A percentile compares a stretch with the other conserved stretches of the same genome.
Evolutionary conservation across 1,140 invertebrate species (phyloP).

Genomic region (Drosophila nannoptera): DNA sequence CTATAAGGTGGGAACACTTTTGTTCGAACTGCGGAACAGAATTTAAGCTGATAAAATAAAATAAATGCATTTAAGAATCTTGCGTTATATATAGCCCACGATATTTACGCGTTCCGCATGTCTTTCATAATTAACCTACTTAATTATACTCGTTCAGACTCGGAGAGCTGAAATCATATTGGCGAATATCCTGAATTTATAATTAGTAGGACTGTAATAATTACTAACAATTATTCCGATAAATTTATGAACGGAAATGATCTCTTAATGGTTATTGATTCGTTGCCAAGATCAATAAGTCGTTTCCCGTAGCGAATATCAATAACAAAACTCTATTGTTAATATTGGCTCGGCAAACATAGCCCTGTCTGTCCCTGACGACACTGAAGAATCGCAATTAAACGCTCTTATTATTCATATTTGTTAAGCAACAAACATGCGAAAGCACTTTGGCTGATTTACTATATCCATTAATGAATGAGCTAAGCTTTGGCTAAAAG

Average conservation of each 20-base stretch:
- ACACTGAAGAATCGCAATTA: slow-evolving; percentile 53
- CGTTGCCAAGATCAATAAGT: slow-evolving; percentile 25
- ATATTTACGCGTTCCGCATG: too few relatives aligned
- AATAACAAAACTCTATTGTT: slow-evolving; percentile 16
- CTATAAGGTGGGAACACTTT: too few relatives aligned
- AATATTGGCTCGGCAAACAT: slow-evolving; percentile 55
- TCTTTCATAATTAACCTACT: too few relatives aligned
- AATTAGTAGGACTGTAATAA: too few relatives aligned
- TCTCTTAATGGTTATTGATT: slow-evolving; percentile 22
- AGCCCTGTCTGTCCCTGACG: slow-evolving; percentile 9
- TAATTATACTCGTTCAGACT: too few relatives aligned
- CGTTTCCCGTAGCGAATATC: slow-evolving; percentile 9
- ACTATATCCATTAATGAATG: slow-evolving; percentile 3
- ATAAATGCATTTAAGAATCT: too few relatives aligned
- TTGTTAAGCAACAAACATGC: slow-evolving; percentile 48
- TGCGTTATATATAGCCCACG: too few relatives aligned
- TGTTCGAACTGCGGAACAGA: too few relatives aligned
- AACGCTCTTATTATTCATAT: slow-evolving; percentile 43
- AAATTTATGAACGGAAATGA: slow-evolving; percentile 20
- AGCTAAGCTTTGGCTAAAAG: not conserved
- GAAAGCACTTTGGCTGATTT: slow-evolving; percentile 36
- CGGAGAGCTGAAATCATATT: too few relatives aligned
- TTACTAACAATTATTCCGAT: not conserved
- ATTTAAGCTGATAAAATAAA: too few relatives aligned
- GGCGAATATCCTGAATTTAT: too few relatives aligned